Conservation (phyloP, 1,140 invertebrate genomes). For the Atta texana region DNA sequence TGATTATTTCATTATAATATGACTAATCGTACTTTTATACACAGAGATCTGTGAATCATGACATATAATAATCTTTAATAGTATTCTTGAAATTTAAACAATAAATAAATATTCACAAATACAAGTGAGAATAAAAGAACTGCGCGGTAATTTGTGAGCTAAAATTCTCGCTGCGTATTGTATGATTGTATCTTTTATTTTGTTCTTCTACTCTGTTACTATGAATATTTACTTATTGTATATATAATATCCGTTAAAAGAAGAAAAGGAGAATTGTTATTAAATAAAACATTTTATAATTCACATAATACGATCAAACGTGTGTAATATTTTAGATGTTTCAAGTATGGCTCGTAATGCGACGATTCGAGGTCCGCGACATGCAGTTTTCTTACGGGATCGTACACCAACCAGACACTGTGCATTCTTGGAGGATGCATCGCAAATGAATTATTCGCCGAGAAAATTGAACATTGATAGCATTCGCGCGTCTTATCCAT, state of each 20-base stretch:
- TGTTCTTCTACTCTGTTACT: no score
- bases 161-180: no score
- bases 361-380: slow-evolving; percentile 79
- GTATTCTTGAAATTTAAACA: no score
- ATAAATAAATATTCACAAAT: no score
- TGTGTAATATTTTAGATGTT: slow-evolving; percentile 62
- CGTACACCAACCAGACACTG: slow-evolving; percentile 81
- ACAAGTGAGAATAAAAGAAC: no score
- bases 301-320: not conserved
- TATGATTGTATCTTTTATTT: no score
- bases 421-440: slow-evolving; percentile 78
- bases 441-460: slow-evolving; percentile 78
- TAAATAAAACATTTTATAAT: not conserved
- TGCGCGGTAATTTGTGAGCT: no score
- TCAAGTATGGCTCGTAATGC: slow-evolving; percentile 73
- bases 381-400: slow-evolving; percentile 83
- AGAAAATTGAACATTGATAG: slow-evolving; percentile 74
- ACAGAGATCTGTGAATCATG: not conserved
- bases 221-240: no score
- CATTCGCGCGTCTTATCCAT: slow-evolving; percentile 71
- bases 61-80: not conserved
- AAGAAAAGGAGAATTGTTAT: not conserved
- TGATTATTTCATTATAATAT: not conserved
- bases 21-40: not conserved
- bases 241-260: not conserved